Percentiles rank a stretch among this genome's conserved stretches.
These are phyloP conservation scores for Lasiommata megera DNA, from an alignment of 2,888 invertebrate species.

Conservation along the genomic window DNA sequence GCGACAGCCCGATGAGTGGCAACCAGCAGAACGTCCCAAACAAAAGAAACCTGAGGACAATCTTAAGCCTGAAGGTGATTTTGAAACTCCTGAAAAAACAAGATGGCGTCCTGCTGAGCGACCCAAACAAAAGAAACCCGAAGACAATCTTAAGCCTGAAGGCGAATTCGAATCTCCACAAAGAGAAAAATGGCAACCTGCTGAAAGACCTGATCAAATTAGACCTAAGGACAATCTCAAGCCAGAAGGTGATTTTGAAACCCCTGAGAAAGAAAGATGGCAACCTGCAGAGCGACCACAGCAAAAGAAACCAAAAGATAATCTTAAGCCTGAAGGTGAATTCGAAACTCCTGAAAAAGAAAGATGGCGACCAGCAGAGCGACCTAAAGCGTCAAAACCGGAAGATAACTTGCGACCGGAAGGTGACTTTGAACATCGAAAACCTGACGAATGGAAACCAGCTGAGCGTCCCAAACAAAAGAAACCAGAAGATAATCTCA, in stretches of 20 bases:
- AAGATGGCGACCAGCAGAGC: conserved; percentile 61
- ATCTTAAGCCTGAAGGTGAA: conserved; percentile 80
- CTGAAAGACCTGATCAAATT: conserved; percentile 56
- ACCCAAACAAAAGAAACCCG: conserved; percentile 76
- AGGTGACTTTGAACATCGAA: conserved; percentile 69
- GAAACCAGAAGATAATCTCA: too few relatives aligned
- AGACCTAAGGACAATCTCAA: conserved; percentile 79
- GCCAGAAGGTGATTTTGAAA: conserved; percentile 80
- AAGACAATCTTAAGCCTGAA: conserved; percentile 80
- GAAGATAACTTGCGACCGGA: conserved; percentile 63
- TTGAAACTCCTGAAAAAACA: conserved; percentile 54
- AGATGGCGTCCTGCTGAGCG: conserved; percentile 74
- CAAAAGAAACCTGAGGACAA: conserved; percentile 78
- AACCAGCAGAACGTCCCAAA: conserved; percentile 58
- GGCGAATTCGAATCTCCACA: conserved; percentile 75
- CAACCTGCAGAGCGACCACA: conserved; percentile 73
- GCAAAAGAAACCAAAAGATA: conserved; percentile 54
- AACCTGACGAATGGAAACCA: conserved; percentile 64
- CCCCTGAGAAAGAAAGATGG: conserved; percentile 56
- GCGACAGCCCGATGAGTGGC: conserved; percentile 59
- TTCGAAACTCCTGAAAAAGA: conserved; percentile 64
- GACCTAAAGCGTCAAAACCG: conserved; percentile 37
- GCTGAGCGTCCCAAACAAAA: conserved; percentile 63
- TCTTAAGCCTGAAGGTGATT: conserved; percentile 74
- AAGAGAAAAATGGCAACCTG: conserved; percentile 45